A percentile compares a stretch with the other conserved stretches of the same genome.
Evolutionary conservation across 2,113 vertebrate species (phyloP).

Genomic region (Cathartes aura): DNA sequence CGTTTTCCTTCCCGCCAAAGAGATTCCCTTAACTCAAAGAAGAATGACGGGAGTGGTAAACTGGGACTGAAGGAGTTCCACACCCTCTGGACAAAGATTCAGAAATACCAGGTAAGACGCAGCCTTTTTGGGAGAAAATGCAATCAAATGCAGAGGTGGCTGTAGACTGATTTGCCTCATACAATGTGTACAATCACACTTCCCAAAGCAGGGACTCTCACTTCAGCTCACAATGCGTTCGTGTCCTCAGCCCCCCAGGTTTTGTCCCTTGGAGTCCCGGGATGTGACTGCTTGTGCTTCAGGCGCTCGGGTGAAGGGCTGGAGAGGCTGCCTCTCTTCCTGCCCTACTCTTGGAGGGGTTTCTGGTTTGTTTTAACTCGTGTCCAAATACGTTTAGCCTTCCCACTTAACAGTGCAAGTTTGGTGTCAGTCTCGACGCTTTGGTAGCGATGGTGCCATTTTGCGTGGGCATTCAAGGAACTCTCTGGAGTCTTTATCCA

Average conservation of each 20-base stretch:
- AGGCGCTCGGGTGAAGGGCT: not conserved
- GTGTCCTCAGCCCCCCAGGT: not conserved
- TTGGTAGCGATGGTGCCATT: not conserved
- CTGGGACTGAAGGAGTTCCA: slow-evolving; percentile 84
- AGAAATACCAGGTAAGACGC: slow-evolving; percentile 76
- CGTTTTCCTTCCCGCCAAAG: not conserved
- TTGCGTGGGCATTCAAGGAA: not conserved
- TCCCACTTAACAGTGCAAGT: not conserved
- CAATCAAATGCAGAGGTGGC: fast-evolving
- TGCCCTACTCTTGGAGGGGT: fast-evolving
- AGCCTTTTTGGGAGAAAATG: not conserved
- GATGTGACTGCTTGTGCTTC: not conserved
- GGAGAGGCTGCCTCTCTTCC: not conserved
- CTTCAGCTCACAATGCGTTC: not conserved
- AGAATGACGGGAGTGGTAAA: slow-evolving; percentile 80
- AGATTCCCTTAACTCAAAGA: slow-evolving; percentile 59
- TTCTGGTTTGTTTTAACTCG: not conserved
- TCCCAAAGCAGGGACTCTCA: not conserved
- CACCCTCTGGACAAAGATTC: slow-evolving; percentile 82
- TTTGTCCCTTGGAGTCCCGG: not conserved
- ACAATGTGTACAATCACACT: fast-evolving
- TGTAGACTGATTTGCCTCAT: not conserved
- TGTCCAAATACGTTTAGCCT: not conserved
- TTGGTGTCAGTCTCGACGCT: not conserved
- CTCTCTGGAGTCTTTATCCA: fast-evolving